Evolutionary conservation across 2,888 invertebrate species (phyloP), one percentile per base, ranked within the genome.

Genomic region (Megastigmus dorsalis): DNA sequence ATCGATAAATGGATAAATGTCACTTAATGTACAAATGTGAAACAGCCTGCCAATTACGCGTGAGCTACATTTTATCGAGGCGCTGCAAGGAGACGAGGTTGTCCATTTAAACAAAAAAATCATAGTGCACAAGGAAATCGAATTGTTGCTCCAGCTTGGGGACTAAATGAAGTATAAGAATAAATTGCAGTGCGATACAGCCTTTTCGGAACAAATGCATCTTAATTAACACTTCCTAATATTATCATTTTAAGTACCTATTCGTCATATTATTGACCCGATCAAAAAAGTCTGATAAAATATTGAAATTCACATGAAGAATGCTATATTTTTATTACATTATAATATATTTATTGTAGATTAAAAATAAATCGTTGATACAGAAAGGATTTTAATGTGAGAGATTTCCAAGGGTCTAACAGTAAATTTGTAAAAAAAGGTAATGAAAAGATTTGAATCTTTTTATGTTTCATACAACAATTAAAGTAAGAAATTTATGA

Each of bases 1-100:
- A 54, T 54, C 60, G 66, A 66, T 59, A 48, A 60, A 72, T 72
- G 72, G 30, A 15, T 26, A 36, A 45, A 73, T 60, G 67, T 38
- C 33, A 10, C 26, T 52, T 26, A 45, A 54, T 63, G 36, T 54
- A 67, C 30, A 67, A 57, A 48, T 20, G 74, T 74, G 69, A 63
- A 74, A 59, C 28, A 74, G 63, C 55, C 69, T 68, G 57, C 50
- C 50, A 45, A 57, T 55, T 59, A 43, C 69, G 74, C 63, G 74
- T 74, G 74, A 74, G 15, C 57, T 74, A 69, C 36, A 62, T 68
- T 50, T 43, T 72, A 66, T 71, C 28, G 41, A 66, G 52, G 59
- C 41, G 15, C 57, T 60, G 66, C 52, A 66, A 50, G 15, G 30
- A 30, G 38, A 57, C n/a, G 5, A 50, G 23, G 33, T 33, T 72